Base-by-base conservation (phyloP, 2,888 invertebrate genomes). In the Drosophila mulleri region DNA sequence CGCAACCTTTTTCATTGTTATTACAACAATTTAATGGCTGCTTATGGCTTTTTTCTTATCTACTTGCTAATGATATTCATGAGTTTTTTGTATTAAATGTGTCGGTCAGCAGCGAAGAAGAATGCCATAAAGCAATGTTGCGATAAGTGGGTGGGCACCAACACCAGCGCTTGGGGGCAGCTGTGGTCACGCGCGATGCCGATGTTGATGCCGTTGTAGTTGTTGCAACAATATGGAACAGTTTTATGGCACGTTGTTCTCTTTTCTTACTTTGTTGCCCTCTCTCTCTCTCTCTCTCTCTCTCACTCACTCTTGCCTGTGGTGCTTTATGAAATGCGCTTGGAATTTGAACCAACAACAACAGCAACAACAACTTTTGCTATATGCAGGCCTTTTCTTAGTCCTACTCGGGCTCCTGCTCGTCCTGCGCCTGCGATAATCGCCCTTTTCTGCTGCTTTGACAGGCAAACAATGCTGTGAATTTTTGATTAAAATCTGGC, bases 391-490 rank as follows among this genome's bases (percentile, higher is more conserved):
- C 72, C 72, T 79, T 78, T 76, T 72, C 64, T 64, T 77, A 66
- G 79, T 65, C 67, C 61, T 65, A 64, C 72, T 79, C 69, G 64
- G 57, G 58, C 79, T 76, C 74, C 59, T 39, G 65, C 20, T 26
- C 67, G 81, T 79, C 85, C 84, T 87, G 78, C 74, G 87, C 85
- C 76, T 74, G 74, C 81, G 83, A 90, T 90, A 90, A 90, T 90
- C 89, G 90, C 76, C 65, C 80, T 73, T 67, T 74, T 67, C 71
- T 57, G 69, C 78, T 79, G 82, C 48, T 84, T 89, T 91, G 89
- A 91, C 91, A 89, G 90, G 81, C 88, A 91, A 90, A 90, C 90
- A 90, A 90, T 90, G 90, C 90, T 90, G 91, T 90, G 91, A 90
- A 91, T 91, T 90, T 89, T 90, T 89, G 90, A 90, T 90, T 90